Evolutionary conservation across 2,888 invertebrate species (phyloP).

Genomic region (Dicyrtoma fusca): DNA sequence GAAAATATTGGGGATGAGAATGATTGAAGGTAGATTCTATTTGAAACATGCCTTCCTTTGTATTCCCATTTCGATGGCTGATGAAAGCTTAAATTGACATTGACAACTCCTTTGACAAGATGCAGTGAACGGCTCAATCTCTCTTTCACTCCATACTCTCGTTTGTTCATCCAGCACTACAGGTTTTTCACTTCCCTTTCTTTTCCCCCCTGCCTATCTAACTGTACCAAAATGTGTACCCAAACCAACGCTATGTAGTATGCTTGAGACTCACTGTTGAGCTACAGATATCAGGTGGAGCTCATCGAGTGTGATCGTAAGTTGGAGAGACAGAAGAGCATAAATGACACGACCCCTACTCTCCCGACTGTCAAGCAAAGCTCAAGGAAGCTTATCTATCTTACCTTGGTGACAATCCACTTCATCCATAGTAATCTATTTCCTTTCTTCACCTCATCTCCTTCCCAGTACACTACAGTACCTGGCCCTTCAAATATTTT

Average conservation of each 20-base stretch:
- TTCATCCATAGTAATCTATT: no score
- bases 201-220: not conserved
- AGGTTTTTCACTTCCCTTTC: conserved; percentile 2
- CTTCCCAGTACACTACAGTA: not conserved
- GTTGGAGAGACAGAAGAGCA: no score
- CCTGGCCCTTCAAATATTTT: no score
- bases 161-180: not conserved
- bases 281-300: no score
- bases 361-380: conserved; percentile 18
- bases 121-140: conserved; percentile 17
- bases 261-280: no score
- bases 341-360: not conserved
- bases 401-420: conserved; percentile 16
- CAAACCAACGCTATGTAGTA: no score
- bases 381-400: conserved; percentile 29
- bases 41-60: conserved; percentile 18
- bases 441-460: not conserved
- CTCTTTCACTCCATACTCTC: conserved; percentile 5
- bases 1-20: not conserved
- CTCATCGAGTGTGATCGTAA: no score
- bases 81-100: conserved; percentile 37
- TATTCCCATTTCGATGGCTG: conserved; percentile 25
- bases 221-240: no score
- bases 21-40: conserved; percentile 20
- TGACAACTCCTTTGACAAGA: conserved; percentile 27